phyloP scores from a whole-genome alignment of 2,113 vertebrate genomes.

The Deroptyus accipitrinus region DNA sequence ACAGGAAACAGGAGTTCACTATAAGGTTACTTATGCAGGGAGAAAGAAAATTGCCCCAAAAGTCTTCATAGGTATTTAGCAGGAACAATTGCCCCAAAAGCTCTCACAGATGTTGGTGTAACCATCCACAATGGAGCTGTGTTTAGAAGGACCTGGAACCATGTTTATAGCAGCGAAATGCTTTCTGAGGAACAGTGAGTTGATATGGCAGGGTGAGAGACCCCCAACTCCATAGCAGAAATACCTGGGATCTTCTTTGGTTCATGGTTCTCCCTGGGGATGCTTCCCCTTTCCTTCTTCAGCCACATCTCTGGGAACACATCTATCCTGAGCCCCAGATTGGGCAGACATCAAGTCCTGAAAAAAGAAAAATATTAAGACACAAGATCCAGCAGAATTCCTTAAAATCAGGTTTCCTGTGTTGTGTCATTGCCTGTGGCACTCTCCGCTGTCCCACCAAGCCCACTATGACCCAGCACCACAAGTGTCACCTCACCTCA shows the following conservation, averaged over 20 bases:
- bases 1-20: background rate
- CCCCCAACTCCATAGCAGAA: background rate
- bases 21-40: background rate
- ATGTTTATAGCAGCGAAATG: background rate
- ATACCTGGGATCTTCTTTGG: background rate
- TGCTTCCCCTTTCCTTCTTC: background rate
- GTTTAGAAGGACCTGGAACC: background rate
- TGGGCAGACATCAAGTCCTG: background rate
- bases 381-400: background rate
- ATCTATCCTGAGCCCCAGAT: background rate
- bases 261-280: background rate
- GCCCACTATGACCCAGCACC: accelerated
- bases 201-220: background rate
- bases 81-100: background rate
- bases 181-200: background rate
- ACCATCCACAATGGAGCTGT: background rate
- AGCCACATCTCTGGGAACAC: background rate
- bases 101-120: background rate
- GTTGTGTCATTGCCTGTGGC: accelerated
- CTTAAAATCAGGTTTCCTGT: background rate
- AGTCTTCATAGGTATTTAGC: background rate
- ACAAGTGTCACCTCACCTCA: background rate
- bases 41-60: background rate
- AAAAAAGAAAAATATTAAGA: background rate
- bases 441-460: background rate